Percentiles rank a stretch among this genome's conserved stretches.
Conservation (phyloP, 2,113 vertebrate genomes). For the Laticauda laticaudata region DNA sequence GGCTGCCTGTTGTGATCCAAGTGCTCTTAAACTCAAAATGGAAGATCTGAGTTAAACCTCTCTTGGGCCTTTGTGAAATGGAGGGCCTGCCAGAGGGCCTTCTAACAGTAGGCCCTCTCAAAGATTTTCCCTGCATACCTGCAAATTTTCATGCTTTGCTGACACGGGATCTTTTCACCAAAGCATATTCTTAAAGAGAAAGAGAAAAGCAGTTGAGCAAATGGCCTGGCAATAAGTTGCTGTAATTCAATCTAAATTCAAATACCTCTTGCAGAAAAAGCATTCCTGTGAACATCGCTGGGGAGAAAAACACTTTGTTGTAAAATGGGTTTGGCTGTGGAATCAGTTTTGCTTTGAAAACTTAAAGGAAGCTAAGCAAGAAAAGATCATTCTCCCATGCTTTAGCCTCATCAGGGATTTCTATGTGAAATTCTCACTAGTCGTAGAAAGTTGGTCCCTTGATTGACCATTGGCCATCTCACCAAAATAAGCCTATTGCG, state of each 20-base stretch:
- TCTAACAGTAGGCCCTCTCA: neutral
- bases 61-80: neutral
- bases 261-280: neutral
- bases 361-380: too few species aligned
- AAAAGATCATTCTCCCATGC: neutral
- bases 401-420: neutral
- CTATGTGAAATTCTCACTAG: neutral
- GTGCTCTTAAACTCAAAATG: neutral
- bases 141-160: constrained; percentile 33
- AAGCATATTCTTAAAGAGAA: constrained; percentile 4
- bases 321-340: neutral
- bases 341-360: neutral
- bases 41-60: constrained; percentile 2
- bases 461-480: neutral
- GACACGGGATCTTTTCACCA: constrained; percentile 32
- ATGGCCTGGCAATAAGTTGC: constrained; percentile 1
- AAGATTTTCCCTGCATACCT: constrained; percentile 33
- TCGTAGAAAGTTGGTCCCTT: neutral
- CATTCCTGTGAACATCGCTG: neutral
- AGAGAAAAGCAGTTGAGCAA: constrained; percentile 12
- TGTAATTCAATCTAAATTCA: constrained; percentile 30
- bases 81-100: constrained; percentile 2
- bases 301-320: neutral
- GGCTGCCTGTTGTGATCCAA: neutral
- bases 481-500: neutral